Evolutionary conservation across 2,888 invertebrate genomes (phyloP).

Genomic region (Lepidonotus clava): DNA sequence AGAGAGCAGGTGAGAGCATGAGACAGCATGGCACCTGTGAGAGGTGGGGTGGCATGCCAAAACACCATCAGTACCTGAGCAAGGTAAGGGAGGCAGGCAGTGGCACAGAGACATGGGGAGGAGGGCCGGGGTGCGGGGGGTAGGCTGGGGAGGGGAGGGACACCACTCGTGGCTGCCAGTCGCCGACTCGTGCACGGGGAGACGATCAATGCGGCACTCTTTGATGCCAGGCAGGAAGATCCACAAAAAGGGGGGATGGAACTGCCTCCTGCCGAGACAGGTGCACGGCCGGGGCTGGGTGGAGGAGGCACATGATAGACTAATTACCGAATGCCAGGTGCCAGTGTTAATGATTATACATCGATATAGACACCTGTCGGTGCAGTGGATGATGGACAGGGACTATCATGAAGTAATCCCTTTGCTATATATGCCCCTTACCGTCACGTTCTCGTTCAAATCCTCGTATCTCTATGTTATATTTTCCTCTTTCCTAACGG

Average conservation of each 20-base stretch:
- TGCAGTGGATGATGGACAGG: no score
- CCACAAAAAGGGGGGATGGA: neutral
- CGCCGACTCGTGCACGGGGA: neutral
- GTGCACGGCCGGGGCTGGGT: neutral
- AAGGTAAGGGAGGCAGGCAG: neutral
- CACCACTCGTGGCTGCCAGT: neutral
- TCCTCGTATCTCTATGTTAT: no score
- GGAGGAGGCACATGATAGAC: slow-evolving; percentile 6
- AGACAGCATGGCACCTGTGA: slow-evolving; percentile 45
- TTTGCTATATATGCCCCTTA: no score
- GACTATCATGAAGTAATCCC: no score
- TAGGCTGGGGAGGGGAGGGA: neutral
- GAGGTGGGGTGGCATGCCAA: slow-evolving; percentile 20
- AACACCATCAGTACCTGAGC: slow-evolving; percentile 32
- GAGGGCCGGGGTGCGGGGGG: neutral
- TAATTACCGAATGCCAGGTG: slow-evolving; percentile 7
- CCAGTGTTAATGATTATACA: slow-evolving; percentile 17
- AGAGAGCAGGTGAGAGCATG: slow-evolving; percentile 35
- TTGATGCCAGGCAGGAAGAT: neutral
- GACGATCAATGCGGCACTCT: neutral
- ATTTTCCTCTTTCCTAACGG: no score
- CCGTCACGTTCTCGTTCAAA: no score
- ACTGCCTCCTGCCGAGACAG: neutral
- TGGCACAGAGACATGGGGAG: neutral
- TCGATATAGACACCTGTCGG: no score